A percentile compares a stretch with the other conserved stretches of the same genome.
These are phyloP conservation scores for Ceyx cyanopectus DNA, from an alignment of 2,113 vertebrate species.

Conservation along the genomic window DNA sequence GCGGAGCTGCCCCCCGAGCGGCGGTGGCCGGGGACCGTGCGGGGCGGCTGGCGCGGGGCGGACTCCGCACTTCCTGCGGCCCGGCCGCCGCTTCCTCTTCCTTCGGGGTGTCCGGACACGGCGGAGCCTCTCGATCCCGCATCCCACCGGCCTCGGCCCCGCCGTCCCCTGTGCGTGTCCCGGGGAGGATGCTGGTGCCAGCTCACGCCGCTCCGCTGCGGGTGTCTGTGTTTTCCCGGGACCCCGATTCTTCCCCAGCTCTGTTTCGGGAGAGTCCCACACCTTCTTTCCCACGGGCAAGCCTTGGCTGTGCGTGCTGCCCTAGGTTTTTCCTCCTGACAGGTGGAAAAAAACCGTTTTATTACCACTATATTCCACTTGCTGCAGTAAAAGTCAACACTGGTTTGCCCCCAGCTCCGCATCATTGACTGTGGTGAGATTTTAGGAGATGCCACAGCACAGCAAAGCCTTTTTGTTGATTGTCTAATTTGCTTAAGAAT, in stretches of 20 bases:
- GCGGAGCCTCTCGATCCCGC: neutral
- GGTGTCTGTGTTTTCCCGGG: neutral
- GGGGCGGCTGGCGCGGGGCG: neutral
- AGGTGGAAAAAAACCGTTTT: neutral
- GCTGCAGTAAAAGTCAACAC: neutral
- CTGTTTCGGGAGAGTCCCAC: neutral
- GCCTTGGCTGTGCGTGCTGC: neutral
- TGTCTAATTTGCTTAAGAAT: neutral
- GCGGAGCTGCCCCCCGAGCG: neutral
- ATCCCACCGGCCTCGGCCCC: neutral
- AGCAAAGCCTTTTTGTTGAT: neutral
- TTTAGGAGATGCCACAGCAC: neutral
- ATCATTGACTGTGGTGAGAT: neutral
- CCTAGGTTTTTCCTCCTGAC: neutral
- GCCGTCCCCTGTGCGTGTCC: fast-evolving
- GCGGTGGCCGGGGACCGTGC: neutral
- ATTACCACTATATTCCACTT: neutral
- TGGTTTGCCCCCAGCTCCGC: fast-evolving
- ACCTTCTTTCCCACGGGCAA: neutral
- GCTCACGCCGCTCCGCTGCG: neutral
- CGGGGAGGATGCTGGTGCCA: neutral
- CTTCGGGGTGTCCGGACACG: neutral
- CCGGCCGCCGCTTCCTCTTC: conserved; percentile 1
- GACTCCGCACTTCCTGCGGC: neutral
- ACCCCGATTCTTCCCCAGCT: neutral